phyloP scores from a whole-genome alignment of 1,140 invertebrate species.

The Bombus superbus region DNA sequence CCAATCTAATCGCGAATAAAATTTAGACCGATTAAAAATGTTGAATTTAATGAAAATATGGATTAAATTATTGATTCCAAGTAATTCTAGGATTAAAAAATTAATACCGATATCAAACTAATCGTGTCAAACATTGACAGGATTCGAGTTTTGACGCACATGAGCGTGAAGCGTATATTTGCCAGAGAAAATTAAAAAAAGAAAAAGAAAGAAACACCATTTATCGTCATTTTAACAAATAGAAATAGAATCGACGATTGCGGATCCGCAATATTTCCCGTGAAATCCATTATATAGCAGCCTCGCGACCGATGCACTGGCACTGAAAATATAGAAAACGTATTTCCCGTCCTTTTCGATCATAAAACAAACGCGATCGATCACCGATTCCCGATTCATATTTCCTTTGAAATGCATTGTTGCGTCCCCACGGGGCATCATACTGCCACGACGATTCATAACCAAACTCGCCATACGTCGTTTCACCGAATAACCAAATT shows the following conservation, averaged over 20 bases:
- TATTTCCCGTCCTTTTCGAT: background rate
- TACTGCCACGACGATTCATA: background rate
- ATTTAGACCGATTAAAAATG: too few relatives aligned
- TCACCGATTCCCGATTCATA: background rate
- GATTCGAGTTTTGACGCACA: too few relatives aligned
- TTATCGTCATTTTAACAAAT: background rate
- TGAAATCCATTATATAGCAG: background rate
- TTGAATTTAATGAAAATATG: too few relatives aligned
- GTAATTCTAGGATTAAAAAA: too few relatives aligned
- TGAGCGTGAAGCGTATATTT: too few relatives aligned
- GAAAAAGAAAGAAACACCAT: background rate
- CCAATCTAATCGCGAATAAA: background rate
- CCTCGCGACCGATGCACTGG: too few relatives aligned
- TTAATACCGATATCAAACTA: too few relatives aligned
- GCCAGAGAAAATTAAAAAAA: background rate
- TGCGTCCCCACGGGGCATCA: background rate
- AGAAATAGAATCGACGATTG: too few relatives aligned
- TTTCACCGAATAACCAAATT: constrained; percentile 13
- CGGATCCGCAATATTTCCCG: too few relatives aligned
- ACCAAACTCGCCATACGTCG: background rate
- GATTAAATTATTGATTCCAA: too few relatives aligned
- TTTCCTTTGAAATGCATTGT: background rate
- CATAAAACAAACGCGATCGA: background rate
- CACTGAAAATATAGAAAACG: too few relatives aligned
- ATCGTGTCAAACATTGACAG: too few relatives aligned